These are phyloP conservation scores for Chamaea fasciata DNA, from an alignment of 2,113 vertebrate genomes.

Conservation along the genomic window DNA sequence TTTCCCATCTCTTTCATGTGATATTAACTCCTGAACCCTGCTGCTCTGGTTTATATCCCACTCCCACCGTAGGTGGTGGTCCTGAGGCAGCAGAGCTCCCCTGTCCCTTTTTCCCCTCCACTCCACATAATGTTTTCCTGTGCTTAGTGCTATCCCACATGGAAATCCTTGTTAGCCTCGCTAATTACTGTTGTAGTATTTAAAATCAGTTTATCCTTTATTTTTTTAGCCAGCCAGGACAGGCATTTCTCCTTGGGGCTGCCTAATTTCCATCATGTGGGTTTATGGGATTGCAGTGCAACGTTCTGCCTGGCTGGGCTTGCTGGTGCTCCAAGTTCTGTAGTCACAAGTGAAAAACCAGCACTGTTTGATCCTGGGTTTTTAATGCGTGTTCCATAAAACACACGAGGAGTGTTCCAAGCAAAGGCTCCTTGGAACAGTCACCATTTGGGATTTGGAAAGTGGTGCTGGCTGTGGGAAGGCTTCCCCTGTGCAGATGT, in stretches of 20 bases:
- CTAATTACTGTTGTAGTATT: background rate
- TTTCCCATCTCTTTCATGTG: background rate
- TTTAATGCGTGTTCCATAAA: background rate
- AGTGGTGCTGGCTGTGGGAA: background rate
- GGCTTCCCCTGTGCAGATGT: background rate
- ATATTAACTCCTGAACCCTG: background rate
- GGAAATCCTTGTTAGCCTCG: background rate
- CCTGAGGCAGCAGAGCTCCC: background rate
- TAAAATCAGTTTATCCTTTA: background rate
- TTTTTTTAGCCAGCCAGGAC: background rate
- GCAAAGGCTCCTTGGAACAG: background rate
- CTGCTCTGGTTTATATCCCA: background rate
- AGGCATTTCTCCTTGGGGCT: background rate
- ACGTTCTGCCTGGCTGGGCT: background rate
- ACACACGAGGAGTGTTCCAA: background rate
- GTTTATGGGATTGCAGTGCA: background rate
- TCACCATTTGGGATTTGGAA: background rate
- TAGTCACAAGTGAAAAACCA: background rate
- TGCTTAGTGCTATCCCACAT: background rate
- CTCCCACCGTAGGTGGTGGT: background rate
- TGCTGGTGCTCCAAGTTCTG: background rate
- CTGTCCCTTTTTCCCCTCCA: background rate
- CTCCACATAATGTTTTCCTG: background rate
- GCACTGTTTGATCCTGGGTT: background rate
- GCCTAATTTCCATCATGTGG: background rate